Conservation (phyloP, 2,113 vertebrate species). For the Dipodomys ordii region DNA sequence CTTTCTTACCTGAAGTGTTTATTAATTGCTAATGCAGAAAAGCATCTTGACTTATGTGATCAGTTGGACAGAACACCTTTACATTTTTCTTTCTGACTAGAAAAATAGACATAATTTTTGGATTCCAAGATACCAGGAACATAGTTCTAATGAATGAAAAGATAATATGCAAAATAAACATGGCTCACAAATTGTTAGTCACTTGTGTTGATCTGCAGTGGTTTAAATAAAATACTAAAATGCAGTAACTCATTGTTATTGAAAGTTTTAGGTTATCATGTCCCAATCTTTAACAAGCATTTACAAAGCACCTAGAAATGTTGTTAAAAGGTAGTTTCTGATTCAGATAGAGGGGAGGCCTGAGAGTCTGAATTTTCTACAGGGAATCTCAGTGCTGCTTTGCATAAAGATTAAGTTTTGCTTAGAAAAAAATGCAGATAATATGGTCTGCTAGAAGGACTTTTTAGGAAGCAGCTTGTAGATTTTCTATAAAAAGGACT, state of each 20-base stretch:
- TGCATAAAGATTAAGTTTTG: not conserved
- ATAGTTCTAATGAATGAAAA: not conserved
- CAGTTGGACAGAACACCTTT: not conserved
- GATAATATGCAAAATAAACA: not conserved
- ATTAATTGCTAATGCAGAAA: not conserved
- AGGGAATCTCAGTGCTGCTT: not conserved
- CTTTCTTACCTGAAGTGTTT: not conserved
- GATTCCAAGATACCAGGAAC: not conserved
- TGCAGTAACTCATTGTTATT: not conserved
- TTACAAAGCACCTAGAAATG: not conserved
- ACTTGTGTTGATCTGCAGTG: not conserved
- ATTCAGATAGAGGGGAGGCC: not conserved
- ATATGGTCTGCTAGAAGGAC: not conserved
- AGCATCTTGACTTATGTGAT: not conserved
- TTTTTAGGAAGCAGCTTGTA: constrained; percentile 24
- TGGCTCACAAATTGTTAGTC: not conserved
- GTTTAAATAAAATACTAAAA: constrained; percentile 46
- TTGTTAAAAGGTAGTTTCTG: constrained; percentile 7
- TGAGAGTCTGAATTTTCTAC: constrained; percentile 34
- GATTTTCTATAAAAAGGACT: constrained; percentile 40
- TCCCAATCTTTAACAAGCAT: not conserved
- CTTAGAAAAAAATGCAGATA: not conserved
- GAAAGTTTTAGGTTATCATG: constrained; percentile 5
- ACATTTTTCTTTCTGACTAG: not conserved
- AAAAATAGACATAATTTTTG: not conserved